Evolutionary conservation across 2,888 invertebrate species (phyloP), one percentile per base, ranked within the genome.

Genomic region (Drosophila tripunctata): DNA sequence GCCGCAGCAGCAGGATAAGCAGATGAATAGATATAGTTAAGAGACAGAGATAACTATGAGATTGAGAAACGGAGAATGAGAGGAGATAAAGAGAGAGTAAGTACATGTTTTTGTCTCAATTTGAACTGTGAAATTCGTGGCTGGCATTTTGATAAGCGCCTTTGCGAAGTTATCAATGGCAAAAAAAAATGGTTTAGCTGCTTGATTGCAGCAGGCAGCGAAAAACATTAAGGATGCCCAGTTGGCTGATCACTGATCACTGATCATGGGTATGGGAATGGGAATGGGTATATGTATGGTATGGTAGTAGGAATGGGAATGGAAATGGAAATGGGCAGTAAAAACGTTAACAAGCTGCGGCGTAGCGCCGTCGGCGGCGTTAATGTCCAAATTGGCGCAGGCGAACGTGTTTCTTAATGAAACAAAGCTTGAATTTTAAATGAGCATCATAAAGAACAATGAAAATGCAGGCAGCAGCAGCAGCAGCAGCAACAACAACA

Each of bases 401-500:
- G 77, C 67, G 70, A 77, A 83, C 82, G 84, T 81, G 85, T 87
- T 82, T 75, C 87, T 89, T 82, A 83, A 79, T 79, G 79, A 87
- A 80, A 85, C 87, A 89, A 83, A 88, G 88, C 89, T 78, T 87
- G 88, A 82, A 88, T 89, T 89, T 89, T 89, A 89, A 89, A 89
- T 89, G 88, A 89, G 89, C 80, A 66, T 80, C 88, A 89, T 89
- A 88, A 89, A 89, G 82, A 84, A 85, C 81, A 88, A 87, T 87
- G 88, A 82, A 87, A 75, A 78, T 77, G 77, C 74, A 67, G 68
- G 52, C 62, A 57, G 14, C 44, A 54, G 57, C 47, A 27, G 10
- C 44, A 43, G 2, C 44, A 61, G 4, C 58, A 74, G 38, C 66
- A 66, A 12, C 19, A 10, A 21, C 12, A 31, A 14, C 66, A 67